These are phyloP conservation scores for Argyra leucocephala DNA, from an alignment of 2,888 invertebrate genomes.

Conservation along the genomic window DNA sequence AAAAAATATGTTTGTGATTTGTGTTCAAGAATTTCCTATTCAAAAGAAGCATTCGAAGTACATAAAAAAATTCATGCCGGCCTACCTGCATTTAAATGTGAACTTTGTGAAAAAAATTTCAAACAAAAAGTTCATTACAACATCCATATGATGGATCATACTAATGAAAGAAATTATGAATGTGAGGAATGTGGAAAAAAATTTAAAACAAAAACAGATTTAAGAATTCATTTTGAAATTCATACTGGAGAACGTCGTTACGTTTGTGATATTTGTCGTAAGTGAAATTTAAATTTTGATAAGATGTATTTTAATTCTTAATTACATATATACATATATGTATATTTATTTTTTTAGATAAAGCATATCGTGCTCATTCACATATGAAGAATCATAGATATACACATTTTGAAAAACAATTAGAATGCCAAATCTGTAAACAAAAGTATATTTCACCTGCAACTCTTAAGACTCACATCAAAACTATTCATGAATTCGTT, in stretches of 20 bases:
- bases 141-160: conserved; percentile 29
- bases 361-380: conserved; percentile 29
- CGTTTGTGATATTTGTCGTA: conserved; percentile 32
- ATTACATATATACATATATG: not conserved
- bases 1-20: conserved; percentile 23
- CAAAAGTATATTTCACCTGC: conserved; percentile 31
- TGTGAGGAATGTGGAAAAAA: conserved; percentile 30
- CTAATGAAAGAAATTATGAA: conserved; percentile 30
- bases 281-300: conserved; percentile 8
- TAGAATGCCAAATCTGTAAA: conserved; percentile 29
- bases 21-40: conserved; percentile 26
- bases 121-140: conserved; percentile 31
- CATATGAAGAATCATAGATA: conserved; percentile 32
- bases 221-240: conserved; percentile 28
- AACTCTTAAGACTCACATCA: conserved; percentile 29
- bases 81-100: conserved; percentile 27
- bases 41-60: conserved; percentile 24
- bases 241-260: conserved; percentile 31
- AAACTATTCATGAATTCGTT: conserved; percentile 28
- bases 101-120: conserved; percentile 29
- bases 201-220: conserved; percentile 29
- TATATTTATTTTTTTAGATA: conserved; percentile 23
- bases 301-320: not conserved
- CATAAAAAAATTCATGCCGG: conserved; percentile 30
- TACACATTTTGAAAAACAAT: conserved; percentile 29